Base-by-base conservation (phyloP, 2,888 invertebrate species). In the Drosophila eohydei region DNA sequence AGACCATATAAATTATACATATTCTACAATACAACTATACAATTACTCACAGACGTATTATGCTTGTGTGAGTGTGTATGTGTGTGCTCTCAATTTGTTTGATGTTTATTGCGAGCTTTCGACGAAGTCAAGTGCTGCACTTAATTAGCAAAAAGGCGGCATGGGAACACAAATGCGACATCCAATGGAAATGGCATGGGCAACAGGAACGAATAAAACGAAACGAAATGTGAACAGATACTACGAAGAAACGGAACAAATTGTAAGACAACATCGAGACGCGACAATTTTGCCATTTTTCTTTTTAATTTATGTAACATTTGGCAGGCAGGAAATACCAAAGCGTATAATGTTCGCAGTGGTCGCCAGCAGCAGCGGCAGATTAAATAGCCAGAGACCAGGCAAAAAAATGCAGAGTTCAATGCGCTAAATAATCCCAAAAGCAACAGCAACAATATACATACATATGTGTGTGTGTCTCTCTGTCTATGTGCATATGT, bases 71-170 rank as follows among this genome's bases (percentile, higher is more conserved):
- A 21, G 16, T 58, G 16, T 54, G 41, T 52, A 36, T 69, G 52
- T 51, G 60, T 40, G 64, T 67, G 63, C 50, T 63, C 67, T 67
- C 77, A 74, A 80, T 75, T 83, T 78, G 80, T 62, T 80, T 80
- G 64, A 71, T 74, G 62, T 83, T 78, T 81, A 77, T 81, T 60
- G 78, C 81, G 73, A 67, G 70, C 80, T 81, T 81, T 83, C 62
- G 81, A 73, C 72, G 72, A 77, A 82, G 80, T 82, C 85, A 83
- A 77, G 77, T 77, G 69, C 78, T 78, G 78, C 74, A 78, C 78
- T 78, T 78, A 78, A 85, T 80, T 83, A 78, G 83, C 78, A 56
- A 80, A 50, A 80, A 78, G 69, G 60, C 78, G 59, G 78, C 74
- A 70, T 78, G 78, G 74, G 77, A 78, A 78, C 71, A 62, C 34